phyloP scores from a whole-genome alignment of 2,888 invertebrate genomes.

The Clunio marinus region DNA sequence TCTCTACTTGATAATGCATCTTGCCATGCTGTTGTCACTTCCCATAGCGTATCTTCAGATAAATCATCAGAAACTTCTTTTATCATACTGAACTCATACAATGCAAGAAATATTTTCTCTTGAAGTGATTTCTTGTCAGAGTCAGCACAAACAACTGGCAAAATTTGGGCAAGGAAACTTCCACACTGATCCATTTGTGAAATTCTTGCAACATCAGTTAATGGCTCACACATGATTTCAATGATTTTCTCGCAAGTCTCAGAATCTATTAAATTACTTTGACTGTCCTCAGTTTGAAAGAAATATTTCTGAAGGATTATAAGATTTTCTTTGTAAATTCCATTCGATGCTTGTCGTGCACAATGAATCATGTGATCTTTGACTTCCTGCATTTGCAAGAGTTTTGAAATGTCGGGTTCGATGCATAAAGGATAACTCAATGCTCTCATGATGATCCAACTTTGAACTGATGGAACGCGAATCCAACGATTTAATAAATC shows the following conservation, averaged over 20 bases:
- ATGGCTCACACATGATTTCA: slow-evolving; percentile 45
- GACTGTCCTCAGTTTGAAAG: slow-evolving; percentile 49
- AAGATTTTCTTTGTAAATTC: slow-evolving; percentile 46
- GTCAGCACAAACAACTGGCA: slow-evolving; percentile 53
- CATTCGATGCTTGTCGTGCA: slow-evolving; percentile 44
- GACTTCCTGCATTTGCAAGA: slow-evolving; percentile 45
- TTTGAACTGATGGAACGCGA: slow-evolving; percentile 45
- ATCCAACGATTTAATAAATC: slow-evolving; percentile 56
- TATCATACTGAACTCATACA: slow-evolving; percentile 53
- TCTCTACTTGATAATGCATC: slow-evolving; percentile 53
- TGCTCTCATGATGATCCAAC: slow-evolving; percentile 47
- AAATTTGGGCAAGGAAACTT: slow-evolving; percentile 55
- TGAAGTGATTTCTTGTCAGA: slow-evolving; percentile 49
- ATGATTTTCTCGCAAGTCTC: slow-evolving; percentile 47
- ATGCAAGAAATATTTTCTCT: slow-evolving; percentile 51
- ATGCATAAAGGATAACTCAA: slow-evolving; percentile 49
- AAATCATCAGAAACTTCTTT: slow-evolving; percentile 45
- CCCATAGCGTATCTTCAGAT: slow-evolving; percentile 55
- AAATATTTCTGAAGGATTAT: slow-evolving; percentile 50
- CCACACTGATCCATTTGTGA: slow-evolving; percentile 53
- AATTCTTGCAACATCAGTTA: slow-evolving; percentile 42
- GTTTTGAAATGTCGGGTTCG: slow-evolving; percentile 46
- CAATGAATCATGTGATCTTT: slow-evolving; percentile 45
- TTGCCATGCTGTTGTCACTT: slow-evolving; percentile 58
- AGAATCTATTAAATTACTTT: slow-evolving; percentile 47